Base-by-base conservation (phyloP, 2,888 invertebrate species). In the Halocaridina rubra region DNA sequence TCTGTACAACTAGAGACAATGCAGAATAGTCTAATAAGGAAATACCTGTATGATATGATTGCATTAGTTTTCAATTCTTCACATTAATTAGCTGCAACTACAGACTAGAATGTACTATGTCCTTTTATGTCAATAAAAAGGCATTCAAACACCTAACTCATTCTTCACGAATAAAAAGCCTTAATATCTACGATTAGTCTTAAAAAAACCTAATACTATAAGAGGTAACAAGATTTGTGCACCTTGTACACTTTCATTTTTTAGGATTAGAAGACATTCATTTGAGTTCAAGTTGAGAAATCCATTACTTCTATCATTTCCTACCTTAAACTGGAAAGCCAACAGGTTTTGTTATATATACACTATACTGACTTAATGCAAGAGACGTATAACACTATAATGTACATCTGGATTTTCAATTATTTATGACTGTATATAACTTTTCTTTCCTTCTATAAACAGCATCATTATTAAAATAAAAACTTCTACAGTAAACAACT, bases 221-320 rank as follows among this genome's bases (percentile, higher is more conserved):
- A 57, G 76, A 77, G 76, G 76, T 77, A 77, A 61, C 33, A 77
- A 32, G 30, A 59, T 32, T 61, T 77, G 76, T 77, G 76, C 22
- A 77, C 76, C 76, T 77, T 77, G 59, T 77, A 77, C 76, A 77
- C 76, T 61, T 10, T 27, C 29, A 27, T 59, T 59, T 27, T 19
- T n/a, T n/a, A n/a, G n/a, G n/a, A n/a, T n/a, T n/a, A n/a, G n/a
- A n/a, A n/a, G n/a, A n/a, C n/a, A n/a, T n/a, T n/a, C n/a, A n/a
- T n/a, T n/a, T n/a, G n/a, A n/a, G n/a, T n/a, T n/a, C n/a, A n/a
- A n/a, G n/a, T n/a, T n/a, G n/a, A n/a, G n/a, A n/a, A n/a, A n/a
- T n/a, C n/a, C n/a, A n/a, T n/a, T n/a, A n/a, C n/a, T n/a, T n/a
- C n/a, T n/a, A n/a, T n/a, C n/a, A n/a, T n/a, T n/a, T n/a, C n/a